These are phyloP conservation scores for Elysia crispata DNA, from an alignment of 2,888 invertebrate species.

Conservation along the genomic window DNA sequence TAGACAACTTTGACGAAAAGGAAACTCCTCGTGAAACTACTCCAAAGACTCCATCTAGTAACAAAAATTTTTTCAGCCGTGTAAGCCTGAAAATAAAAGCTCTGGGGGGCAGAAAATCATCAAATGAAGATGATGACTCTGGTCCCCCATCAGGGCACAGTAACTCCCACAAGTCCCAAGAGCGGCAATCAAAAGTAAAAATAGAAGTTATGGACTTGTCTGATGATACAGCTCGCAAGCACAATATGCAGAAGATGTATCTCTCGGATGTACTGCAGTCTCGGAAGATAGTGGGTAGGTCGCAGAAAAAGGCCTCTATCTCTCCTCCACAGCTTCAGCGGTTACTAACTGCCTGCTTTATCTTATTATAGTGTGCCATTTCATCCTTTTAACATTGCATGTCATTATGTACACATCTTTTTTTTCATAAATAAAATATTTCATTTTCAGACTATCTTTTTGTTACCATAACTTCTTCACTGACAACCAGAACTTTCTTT, in stretches of 20 bases:
- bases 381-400: conserved; percentile 3
- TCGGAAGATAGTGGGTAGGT: conserved; percentile 52
- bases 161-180: conserved; percentile 42
- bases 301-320: conserved; percentile 24
- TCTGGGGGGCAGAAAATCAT: conserved; percentile 35
- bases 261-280: conserved; percentile 54
- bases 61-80: conserved; percentile 58
- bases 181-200: conserved; percentile 51
- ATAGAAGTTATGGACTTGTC: conserved; percentile 67
- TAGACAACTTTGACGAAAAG: conserved; percentile 5
- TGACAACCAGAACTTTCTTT: too few species aligned
- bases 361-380: background rate
- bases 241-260: conserved; percentile 59
- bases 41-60: conserved; percentile 23
- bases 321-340: background rate
- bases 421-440: too few species aligned
- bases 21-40: background rate
- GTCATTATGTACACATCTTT: too few species aligned
- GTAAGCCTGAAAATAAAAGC: conserved; percentile 67
- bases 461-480: too few species aligned
- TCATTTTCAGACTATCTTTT: too few species aligned
- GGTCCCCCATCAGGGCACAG: conserved; percentile 22
- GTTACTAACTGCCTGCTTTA: conserved; percentile 21
- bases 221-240: conserved; percentile 59
- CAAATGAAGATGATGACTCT: conserved; percentile 52